Conservation (phyloP, 2,797 vertebrate genomes). For the Anabacerthia variegaticeps region DNA sequence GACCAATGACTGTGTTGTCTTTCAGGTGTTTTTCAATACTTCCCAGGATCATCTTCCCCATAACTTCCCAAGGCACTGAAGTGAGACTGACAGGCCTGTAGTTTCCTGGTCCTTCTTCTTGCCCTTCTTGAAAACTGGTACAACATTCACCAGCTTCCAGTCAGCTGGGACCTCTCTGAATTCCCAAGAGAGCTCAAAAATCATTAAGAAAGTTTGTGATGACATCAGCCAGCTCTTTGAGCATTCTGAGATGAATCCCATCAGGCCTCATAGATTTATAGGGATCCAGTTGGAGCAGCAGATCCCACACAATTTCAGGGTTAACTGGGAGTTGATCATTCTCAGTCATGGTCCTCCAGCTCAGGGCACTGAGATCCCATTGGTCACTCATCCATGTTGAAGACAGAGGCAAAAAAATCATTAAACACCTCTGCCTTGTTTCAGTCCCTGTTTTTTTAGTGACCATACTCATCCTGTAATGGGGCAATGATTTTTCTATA, state of each 20-base stretch:
- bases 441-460: background rate
- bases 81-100: too few species aligned
- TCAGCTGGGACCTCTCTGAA: background rate
- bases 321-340: background rate
- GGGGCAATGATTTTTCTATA: background rate
- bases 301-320: background rate
- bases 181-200: background rate
- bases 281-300: background rate
- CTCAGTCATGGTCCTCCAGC: background rate
- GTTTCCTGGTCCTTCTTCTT: background rate
- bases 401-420: background rate
- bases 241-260: background rate
- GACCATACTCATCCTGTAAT: background rate
- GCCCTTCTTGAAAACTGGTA: background rate
- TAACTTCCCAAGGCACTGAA: too few species aligned
- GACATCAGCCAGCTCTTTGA: background rate
- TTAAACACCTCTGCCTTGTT: background rate
- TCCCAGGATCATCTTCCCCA: too few species aligned
- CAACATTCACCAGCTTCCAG: background rate
- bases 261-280: background rate
- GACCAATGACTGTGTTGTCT: too few species aligned
- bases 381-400: background rate
- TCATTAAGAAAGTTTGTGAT: background rate
- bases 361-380: background rate
- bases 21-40: too few species aligned